These are phyloP conservation scores for Acrocera orbiculus DNA, from an alignment of 2,888 invertebrate species.

Conservation along the genomic window DNA sequence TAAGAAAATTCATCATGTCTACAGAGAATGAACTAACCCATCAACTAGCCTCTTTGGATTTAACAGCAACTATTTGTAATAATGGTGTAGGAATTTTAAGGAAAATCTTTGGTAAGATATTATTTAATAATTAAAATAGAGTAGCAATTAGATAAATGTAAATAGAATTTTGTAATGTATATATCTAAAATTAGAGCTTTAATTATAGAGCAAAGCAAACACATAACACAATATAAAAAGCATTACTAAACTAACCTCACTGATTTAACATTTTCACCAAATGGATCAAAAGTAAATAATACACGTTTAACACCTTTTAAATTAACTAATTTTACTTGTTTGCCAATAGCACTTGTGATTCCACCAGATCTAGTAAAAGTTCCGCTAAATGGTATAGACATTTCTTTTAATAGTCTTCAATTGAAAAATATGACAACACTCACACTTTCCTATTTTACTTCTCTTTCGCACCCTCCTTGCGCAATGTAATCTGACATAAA, in stretches of 20 bases:
- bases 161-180: background rate
- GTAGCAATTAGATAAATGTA: background rate
- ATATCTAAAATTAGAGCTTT: background rate
- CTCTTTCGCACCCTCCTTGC: no score
- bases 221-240: background rate
- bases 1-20: no score
- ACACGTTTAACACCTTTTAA: slow-evolving; percentile 64
- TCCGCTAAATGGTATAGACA: slow-evolving; percentile 62
- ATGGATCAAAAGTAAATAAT: slow-evolving; percentile 69
- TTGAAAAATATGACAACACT: no score
- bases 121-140: background rate
- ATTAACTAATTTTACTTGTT: slow-evolving; percentile 52
- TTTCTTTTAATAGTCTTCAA: slow-evolving; percentile 26
- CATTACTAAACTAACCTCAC: slow-evolving; percentile 31
- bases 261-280: slow-evolving; percentile 47
- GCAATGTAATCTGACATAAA: no score
- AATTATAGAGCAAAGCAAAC: background rate
- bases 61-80: slow-evolving; percentile 33
- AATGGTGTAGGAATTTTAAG: slow-evolving; percentile 37
- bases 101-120: slow-evolving; percentile 34
- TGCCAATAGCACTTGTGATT: slow-evolving; percentile 50
- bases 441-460: no score
- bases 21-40: slow-evolving; percentile 40
- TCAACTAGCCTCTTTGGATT: slow-evolving; percentile 34
- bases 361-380: slow-evolving; percentile 47